Evolutionary conservation across 2,888 invertebrate species (phyloP).

Genomic region (Lampropteryx suffumata): DNA sequence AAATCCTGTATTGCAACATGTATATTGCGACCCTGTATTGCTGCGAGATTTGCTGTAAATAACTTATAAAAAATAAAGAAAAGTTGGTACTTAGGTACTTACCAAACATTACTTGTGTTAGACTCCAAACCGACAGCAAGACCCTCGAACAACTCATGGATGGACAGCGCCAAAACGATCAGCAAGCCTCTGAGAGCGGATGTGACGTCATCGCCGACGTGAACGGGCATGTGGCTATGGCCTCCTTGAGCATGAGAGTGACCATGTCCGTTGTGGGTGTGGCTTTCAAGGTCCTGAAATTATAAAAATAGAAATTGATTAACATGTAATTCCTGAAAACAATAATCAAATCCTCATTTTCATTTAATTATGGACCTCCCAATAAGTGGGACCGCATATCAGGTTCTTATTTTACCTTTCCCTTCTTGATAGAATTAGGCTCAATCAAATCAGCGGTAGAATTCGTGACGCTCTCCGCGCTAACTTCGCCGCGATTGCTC

Average conservation of each 20-base stretch:
- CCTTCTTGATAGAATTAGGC: slow-evolving; percentile 46
- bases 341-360: no score
- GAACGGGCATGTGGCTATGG: slow-evolving; percentile 75
- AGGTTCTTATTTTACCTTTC: slow-evolving; percentile 40
- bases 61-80: no score
- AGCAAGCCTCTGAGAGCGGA: slow-evolving; percentile 87
- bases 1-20: no score
- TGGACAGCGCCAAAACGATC: slow-evolving; percentile 91
- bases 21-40: no score
- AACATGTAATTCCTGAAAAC: no score
- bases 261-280: slow-evolving; percentile 39
- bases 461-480: slow-evolving; percentile 61
- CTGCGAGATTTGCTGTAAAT: no score
- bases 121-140: slow-evolving; percentile 91
- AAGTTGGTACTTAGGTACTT: slow-evolving; percentile 25
- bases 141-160: slow-evolving; percentile 94
- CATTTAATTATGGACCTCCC: neutral
- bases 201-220: slow-evolving; percentile 70
- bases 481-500: slow-evolving; percentile 48
- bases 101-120: slow-evolving; percentile 75
- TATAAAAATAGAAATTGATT: neutral
- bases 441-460: slow-evolving; percentile 75
- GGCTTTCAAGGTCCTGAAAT: slow-evolving; percentile 57
- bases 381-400: neutral
- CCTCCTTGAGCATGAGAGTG: slow-evolving; percentile 53